phyloP scores from a whole-genome alignment of 2,797 vertebrate genomes.

The Botia almorhae region DNA sequence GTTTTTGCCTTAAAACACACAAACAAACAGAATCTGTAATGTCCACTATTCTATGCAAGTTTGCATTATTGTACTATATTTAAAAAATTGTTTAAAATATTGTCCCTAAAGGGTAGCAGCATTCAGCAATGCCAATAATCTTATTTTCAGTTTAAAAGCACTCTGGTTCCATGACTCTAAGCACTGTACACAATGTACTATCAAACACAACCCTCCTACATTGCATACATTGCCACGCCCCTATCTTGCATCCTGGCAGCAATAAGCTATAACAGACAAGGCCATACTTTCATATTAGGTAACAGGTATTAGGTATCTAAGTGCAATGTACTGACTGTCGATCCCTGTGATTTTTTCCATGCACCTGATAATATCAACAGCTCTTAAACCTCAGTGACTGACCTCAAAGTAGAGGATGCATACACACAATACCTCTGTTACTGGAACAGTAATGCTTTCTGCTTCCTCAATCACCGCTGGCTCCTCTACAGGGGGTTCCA shows the following conservation, averaged over 20 bases:
- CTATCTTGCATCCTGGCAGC: neutral
- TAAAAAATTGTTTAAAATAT: constrained; percentile 2
- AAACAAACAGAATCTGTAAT: neutral
- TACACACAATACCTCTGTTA: constrained; percentile 20
- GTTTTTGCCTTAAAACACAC: neutral
- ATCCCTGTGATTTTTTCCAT: neutral
- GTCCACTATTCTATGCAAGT: neutral
- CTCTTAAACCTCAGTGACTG: neutral
- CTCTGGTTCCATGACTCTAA: neutral
- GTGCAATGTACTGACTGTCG: neutral
- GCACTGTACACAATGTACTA: neutral
- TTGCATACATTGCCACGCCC: neutral
- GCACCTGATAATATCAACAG: neutral
- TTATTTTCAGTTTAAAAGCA: neutral
- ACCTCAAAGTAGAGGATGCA: neutral
- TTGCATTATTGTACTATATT: neutral
- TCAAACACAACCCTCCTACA: neutral
- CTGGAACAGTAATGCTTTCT: constrained; percentile 40
- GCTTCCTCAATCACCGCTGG: constrained; percentile 43
- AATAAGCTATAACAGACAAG: neutral
- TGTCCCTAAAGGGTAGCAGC: constrained; percentile 4
- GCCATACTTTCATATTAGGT: constrained; percentile 4
- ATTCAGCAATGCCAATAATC: neutral
- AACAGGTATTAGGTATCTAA: neutral
- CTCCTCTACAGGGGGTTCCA: neutral